Percentiles rank a stretch among this genome's conserved stretches.
These are phyloP conservation scores for Ataeniobius toweri DNA, from an alignment of 2,797 vertebrate species.

Conservation along the genomic window DNA sequence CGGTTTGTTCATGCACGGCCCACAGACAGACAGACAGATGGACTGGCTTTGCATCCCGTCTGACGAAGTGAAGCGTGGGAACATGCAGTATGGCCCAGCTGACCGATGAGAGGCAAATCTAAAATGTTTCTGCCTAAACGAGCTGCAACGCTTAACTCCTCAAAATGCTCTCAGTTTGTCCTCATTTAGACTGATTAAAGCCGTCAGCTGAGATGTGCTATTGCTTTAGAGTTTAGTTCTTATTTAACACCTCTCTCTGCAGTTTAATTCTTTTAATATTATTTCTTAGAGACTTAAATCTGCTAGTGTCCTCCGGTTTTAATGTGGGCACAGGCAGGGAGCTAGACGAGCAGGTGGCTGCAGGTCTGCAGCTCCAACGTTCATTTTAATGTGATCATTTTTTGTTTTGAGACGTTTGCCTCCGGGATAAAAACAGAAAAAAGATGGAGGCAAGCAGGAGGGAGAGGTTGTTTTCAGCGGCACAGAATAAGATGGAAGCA, in stretches of 20 bases:
- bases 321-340: too few relatives aligned
- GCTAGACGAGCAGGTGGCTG: constrained; percentile 45
- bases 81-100: constrained; percentile 26
- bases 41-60: constrained; percentile 56
- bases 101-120: constrained; percentile 15
- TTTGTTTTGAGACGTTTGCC: constrained; percentile 59
- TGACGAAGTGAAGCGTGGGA: constrained; percentile 40
- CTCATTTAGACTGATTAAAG: not conserved
- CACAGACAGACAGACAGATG: constrained; percentile 65
- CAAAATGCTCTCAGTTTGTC: not conserved
- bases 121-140: not conserved
- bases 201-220: not conserved
- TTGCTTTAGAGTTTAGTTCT: not conserved
- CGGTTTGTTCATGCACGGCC: constrained; percentile 22
- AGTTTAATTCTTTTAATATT: too few relatives aligned
- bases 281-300: not conserved
- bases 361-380: constrained; percentile 45
- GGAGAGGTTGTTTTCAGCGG: not conserved
- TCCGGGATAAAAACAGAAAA: constrained; percentile 41
- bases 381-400: constrained; percentile 74
- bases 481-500: constrained; percentile 49
- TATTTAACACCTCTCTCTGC: too few relatives aligned
- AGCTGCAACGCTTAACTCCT: not conserved
- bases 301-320: not conserved
- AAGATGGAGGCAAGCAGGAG: not conserved